Base-by-base conservation (phyloP, 2,797 vertebrate genomes). In the Heterohyrax brucei region DNA sequence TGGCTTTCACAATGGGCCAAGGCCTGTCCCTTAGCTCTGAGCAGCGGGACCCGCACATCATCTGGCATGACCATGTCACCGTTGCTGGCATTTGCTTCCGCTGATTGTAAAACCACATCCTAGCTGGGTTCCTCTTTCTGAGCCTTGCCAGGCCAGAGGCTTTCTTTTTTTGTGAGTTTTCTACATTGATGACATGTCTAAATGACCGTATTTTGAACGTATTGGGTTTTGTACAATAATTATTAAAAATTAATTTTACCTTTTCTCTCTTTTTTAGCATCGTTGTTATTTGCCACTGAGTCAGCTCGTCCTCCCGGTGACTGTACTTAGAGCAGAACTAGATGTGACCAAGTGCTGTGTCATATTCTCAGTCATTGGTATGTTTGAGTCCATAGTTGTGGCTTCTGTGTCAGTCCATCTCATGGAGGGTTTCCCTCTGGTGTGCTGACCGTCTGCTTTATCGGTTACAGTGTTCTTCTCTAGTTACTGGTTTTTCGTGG, bases 121-220 rank as follows among this genome's bases (percentile, higher is more conserved):
- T 87, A 85, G 68, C 39, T 30, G 89, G 39, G 94, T 91, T 95
- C 96, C 96, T 94, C 94, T 96, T 97, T 94, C 87, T 85, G 93
- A 96, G 90, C 84, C 68, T 4, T 77, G 72, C 84, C 59, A 50
- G 86, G 83, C 77, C 84, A 62, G 81, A 83, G 50, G 8, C 50
- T 13, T 53, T 53, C 13, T 13, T 53, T 53, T 53, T 19, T 44
- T 24, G 14, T 68, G 64, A 22, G 26, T 81, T 92, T 94, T 95
- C 77, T 73, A 6, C 44, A 7, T 30, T 21, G 85, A 77, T 77
- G 66, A 82, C 6, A 2, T 87, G 39, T 50, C 53, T n/a, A 92
- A 33, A 76, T 80, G 39, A 78, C 28, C 6, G 4, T 59, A 10
- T 56, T 89, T 80, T 26, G 62, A 56, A n/a, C 53, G 18, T 66